Evolutionary conservation across 2,888 invertebrate species (phyloP).

Genomic region (Cantharis rustica): DNA sequence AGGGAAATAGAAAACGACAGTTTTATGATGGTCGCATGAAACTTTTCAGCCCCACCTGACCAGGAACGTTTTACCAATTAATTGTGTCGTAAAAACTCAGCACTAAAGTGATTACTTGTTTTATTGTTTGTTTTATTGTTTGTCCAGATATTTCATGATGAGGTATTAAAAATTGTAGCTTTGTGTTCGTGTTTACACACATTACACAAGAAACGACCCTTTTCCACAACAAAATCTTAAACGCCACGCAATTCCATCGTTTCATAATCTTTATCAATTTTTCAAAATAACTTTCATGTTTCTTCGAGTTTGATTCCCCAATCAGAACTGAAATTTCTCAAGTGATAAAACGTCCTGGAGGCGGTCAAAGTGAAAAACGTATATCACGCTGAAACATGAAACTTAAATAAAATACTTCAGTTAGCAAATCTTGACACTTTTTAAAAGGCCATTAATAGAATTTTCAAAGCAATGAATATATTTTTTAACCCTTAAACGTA

Average conservation of each 20-base stretch:
- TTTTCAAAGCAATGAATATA: neutral
- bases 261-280: conserved; percentile 13
- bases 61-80: conserved; percentile 35
- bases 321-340: neutral
- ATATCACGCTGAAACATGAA: neutral
- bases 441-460: neutral
- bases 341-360: neutral
- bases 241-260: conserved; percentile 15
- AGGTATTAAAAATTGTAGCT: conserved; percentile 31
- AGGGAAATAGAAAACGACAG: conserved; percentile 35
- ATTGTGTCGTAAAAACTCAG: conserved; percentile 36
- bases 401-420: neutral
- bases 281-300: neutral
- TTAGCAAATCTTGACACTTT: neutral
- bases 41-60: conserved; percentile 32
- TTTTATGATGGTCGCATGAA: conserved; percentile 34
- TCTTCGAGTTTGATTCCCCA: neutral
- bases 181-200: conserved; percentile 26
- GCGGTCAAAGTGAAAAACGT: neutral
- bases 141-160: conserved; percentile 32
- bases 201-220: conserved; percentile 14
- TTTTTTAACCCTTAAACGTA: conserved; percentile 8
- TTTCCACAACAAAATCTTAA: conserved; percentile 15
- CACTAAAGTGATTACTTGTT: conserved; percentile 40
- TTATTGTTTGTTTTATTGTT: conserved; percentile 37